A percentile compares a stretch with the other conserved stretches of the same genome.
Evolutionary conservation across 2,888 invertebrate species (phyloP).

Genomic region (Iselma pallidipennis): DNA sequence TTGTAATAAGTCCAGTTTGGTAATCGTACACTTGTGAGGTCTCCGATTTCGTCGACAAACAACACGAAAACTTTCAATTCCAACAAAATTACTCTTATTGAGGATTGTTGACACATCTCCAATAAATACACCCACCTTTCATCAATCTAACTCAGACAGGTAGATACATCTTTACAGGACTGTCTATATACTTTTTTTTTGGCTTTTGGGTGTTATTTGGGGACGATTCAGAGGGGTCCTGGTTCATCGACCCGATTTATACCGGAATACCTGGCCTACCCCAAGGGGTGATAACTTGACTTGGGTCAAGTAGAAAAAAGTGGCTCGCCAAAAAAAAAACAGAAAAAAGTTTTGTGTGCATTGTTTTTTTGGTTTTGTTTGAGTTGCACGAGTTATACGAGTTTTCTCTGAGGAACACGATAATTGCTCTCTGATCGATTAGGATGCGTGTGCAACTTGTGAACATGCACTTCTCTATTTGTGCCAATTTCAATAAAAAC

Average conservation of each 20-base stretch:
- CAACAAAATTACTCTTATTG: too few relatives aligned
- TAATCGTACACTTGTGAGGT: conserved; percentile 27
- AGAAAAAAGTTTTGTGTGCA: background rate
- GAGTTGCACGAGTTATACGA: background rate
- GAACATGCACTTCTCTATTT: background rate
- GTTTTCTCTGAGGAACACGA: background rate
- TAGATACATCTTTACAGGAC: too few relatives aligned
- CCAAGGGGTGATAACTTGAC: conserved; percentile 33
- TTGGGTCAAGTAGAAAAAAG: conserved; percentile 34
- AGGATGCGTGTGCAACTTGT: background rate
- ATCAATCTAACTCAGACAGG: too few relatives aligned
- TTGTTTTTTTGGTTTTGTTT: background rate
- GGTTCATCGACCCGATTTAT: conserved; percentile 2
- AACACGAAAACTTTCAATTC: background rate
- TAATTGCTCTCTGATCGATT: background rate
- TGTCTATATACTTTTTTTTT: too few relatives aligned
- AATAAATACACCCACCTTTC: too few relatives aligned
- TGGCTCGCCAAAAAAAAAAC: conserved; percentile 24
- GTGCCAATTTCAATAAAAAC: background rate
- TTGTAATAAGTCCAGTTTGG: conserved; percentile 34
- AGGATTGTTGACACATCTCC: too few relatives aligned
- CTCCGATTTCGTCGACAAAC: background rate
- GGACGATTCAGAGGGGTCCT: background rate
- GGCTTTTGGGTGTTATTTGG: background rate
- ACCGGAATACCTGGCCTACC: conserved; percentile 30